Percentiles rank a stretch among this genome's conserved stretches.
phyloP scores from a whole-genome alignment of 2,797 vertebrate genomes.

The Diplodus sargus region DNA sequence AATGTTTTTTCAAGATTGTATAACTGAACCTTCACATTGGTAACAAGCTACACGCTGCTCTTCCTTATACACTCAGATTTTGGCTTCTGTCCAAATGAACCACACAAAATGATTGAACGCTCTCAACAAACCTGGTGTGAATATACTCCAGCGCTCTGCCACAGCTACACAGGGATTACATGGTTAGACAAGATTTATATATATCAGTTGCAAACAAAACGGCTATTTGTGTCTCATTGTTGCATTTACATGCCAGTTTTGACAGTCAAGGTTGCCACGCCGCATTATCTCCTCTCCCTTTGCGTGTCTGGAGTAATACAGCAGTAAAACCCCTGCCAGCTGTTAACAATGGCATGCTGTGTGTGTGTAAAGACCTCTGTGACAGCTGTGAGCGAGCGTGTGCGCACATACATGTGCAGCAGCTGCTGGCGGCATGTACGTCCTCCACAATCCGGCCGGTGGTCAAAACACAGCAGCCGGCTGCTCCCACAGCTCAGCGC shows the following conservation, averaged over 20 bases:
- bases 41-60: background rate
- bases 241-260: constrained; percentile 59
- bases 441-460: constrained; percentile 34
- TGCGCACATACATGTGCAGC: constrained; percentile 57
- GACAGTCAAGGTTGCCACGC: constrained; percentile 63
- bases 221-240: constrained; percentile 62
- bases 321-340: constrained; percentile 77
- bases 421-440: constrained; percentile 65
- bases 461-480: constrained; percentile 44
- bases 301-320: constrained; percentile 70
- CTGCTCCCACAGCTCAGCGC: constrained; percentile 58
- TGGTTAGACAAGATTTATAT: constrained; percentile 35
- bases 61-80: background rate
- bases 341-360: constrained; percentile 81
- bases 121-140: constrained; percentile 3
- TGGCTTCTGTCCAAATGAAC: background rate
- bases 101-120: background rate
- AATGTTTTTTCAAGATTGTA: background rate
- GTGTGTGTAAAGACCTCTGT: constrained; percentile 63
- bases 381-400: constrained; percentile 30
- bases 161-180: constrained; percentile 38
- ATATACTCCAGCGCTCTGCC: background rate
- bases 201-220: constrained; percentile 39
- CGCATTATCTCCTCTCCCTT: constrained; percentile 60
- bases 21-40: background rate